phyloP scores from a whole-genome alignment of 2,113 vertebrate species.

The Taurulus bubalis region DNA sequence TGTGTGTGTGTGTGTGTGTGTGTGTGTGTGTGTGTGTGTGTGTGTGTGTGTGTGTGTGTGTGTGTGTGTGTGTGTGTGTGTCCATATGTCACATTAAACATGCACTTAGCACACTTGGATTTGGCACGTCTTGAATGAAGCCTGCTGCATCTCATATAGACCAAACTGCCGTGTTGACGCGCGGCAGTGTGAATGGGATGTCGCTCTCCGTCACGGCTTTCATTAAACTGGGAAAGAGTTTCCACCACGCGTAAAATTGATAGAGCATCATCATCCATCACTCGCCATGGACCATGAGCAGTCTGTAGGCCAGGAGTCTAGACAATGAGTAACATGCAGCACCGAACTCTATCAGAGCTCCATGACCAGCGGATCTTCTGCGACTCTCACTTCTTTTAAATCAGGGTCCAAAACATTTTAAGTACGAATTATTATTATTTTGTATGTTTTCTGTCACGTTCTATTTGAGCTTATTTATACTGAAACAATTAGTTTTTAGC shows the following conservation, averaged over 20 bases:
- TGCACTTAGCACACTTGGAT: constrained; percentile 34
- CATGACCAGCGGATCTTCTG: background rate
- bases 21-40: constrained; percentile 2
- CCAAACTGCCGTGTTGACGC: constrained; percentile 59
- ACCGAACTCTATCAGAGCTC: constrained; percentile 21
- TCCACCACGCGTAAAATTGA: constrained; percentile 49
- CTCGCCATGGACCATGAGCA: constrained; percentile 44
- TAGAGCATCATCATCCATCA: constrained; percentile 68
- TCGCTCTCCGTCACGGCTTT: constrained; percentile 54
- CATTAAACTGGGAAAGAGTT: constrained; percentile 68
- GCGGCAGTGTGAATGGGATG: constrained; percentile 29
- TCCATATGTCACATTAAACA: constrained; percentile 36
- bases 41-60: constrained; percentile 5
- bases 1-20: constrained; percentile 5
- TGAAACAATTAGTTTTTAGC: too few species aligned
- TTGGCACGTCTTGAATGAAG: constrained; percentile 42
- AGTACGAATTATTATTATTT: background rate
- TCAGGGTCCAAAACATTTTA: too few species aligned
- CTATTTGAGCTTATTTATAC: background rate
- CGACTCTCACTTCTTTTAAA: background rate
- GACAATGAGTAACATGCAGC: constrained; percentile 27
- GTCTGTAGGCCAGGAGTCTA: constrained; percentile 42
- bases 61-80: constrained; percentile 1
- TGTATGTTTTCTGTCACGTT: background rate
- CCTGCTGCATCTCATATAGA: constrained; percentile 33